A percentile compares a stretch with the other conserved stretches of the same genome.
Conservation (phyloP, 2,888 invertebrate species). For the Mythimna impura region DNA sequence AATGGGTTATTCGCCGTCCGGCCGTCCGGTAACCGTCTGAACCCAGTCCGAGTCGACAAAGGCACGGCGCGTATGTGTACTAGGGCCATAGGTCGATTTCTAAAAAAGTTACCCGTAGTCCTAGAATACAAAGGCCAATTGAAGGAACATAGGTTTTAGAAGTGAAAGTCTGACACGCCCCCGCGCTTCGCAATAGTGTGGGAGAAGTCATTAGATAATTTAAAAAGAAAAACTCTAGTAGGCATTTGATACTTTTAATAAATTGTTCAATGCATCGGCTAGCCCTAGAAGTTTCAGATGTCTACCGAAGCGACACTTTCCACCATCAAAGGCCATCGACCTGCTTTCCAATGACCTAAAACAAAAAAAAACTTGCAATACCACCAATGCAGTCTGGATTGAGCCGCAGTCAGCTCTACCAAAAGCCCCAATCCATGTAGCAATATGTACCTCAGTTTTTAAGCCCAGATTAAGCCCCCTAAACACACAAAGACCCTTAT, state of each 20-base stretch:
- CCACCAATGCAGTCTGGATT: not conserved
- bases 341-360: constrained; percentile 3
- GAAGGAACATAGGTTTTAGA: too few relatives aligned
- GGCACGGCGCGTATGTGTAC: too few relatives aligned
- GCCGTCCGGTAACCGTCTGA: too few relatives aligned
- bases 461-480: constrained; percentile 47
- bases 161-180: too few relatives aligned
- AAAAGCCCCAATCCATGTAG: not conserved
- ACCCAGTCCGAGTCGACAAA: too few relatives aligned
- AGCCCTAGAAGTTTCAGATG: not conserved
- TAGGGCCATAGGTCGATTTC: too few relatives aligned
- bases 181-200: too few relatives aligned
- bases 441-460: constrained; percentile 41
- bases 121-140: too few relatives aligned
- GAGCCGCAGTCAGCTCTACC: constrained; percentile 6
- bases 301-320: not conserved
- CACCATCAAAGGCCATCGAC: not conserved
- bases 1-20: too few relatives aligned
- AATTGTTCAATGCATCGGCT: not conserved
- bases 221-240: too few relatives aligned
- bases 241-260: not conserved
- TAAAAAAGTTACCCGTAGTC: too few relatives aligned
- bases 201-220: too few relatives aligned
- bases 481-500: constrained; percentile 51
- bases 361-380: constrained; percentile 1